Conservation (phyloP, 2,113 vertebrate species). For the Brienomyrus brachyistius region DNA sequence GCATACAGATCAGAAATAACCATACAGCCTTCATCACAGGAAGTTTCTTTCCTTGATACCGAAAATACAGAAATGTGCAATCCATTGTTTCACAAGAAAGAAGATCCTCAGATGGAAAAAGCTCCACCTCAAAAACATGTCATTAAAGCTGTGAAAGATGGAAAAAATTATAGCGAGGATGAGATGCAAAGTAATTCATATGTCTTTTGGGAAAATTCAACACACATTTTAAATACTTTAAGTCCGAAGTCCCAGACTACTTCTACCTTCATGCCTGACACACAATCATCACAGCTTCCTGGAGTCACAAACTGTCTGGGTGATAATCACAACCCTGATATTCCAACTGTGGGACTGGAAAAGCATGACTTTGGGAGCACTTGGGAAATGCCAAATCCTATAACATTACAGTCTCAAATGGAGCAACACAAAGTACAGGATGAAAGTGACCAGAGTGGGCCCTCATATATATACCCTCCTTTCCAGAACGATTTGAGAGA, state of each 20-base stretch:
- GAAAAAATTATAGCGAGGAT: neutral
- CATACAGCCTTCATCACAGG: neutral
- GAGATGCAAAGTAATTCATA: neutral
- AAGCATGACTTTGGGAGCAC: neutral
- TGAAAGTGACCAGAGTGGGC: neutral
- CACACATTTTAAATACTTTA: neutral
- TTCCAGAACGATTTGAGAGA: conserved; percentile 8
- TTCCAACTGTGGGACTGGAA: neutral
- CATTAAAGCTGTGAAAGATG: conserved; percentile 27
- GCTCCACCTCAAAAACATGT: neutral
- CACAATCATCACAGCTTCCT: neutral
- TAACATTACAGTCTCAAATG: conserved; percentile 40
- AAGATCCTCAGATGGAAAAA: neutral
- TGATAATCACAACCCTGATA: neutral
- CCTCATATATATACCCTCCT: neutral
- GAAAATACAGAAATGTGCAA: neutral
- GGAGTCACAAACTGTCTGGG: neutral
- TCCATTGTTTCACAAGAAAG: neutral
- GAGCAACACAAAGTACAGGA: neutral
- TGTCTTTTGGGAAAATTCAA: neutral
- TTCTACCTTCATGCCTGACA: neutral
- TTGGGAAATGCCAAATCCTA: neutral
- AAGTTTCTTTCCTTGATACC: neutral
- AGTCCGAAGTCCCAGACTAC: conserved; percentile 25
- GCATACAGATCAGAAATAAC: conserved; percentile 9